These are phyloP conservation scores for Paradisaea rubra DNA, from an alignment of 2,113 vertebrate genomes.

Conservation along the genomic window DNA sequence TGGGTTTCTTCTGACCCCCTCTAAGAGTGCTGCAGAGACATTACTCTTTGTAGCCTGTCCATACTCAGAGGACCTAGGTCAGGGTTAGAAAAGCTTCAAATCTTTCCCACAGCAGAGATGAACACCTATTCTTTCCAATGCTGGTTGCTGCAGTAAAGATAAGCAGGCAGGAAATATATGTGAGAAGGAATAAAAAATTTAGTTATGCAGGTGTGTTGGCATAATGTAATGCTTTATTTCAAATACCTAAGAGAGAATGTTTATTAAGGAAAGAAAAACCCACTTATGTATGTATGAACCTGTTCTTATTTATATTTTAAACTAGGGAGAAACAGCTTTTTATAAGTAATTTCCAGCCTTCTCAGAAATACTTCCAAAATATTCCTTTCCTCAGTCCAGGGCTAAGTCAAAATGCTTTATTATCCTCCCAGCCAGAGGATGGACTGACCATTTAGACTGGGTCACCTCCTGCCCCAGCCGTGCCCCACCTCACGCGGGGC, in stretches of 20 bases:
- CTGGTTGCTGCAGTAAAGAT: background rate
- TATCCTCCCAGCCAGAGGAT: background rate
- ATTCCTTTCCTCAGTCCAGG: background rate
- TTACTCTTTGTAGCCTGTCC: background rate
- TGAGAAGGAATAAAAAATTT: background rate
- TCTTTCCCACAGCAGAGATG: background rate
- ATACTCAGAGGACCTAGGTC: background rate
- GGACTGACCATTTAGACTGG: background rate
- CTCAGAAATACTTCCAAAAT: background rate
- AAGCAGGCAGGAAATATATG: background rate
- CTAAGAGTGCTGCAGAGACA: background rate
- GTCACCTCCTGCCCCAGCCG: background rate
- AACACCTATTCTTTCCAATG: background rate
- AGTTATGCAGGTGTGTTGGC: background rate
- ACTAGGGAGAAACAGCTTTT: background rate
- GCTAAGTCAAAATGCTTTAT: background rate
- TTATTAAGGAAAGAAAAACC: background rate
- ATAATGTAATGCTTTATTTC: background rate
- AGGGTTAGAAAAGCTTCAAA: background rate
- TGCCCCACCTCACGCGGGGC: background rate
- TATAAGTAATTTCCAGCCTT: background rate
- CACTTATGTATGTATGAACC: background rate
- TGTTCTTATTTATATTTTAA: background rate
- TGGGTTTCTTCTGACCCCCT: background rate
- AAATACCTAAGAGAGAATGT: background rate